Conservation (phyloP, 2,797 vertebrate genomes). For the Neosilurus mollespiculum region DNA sequence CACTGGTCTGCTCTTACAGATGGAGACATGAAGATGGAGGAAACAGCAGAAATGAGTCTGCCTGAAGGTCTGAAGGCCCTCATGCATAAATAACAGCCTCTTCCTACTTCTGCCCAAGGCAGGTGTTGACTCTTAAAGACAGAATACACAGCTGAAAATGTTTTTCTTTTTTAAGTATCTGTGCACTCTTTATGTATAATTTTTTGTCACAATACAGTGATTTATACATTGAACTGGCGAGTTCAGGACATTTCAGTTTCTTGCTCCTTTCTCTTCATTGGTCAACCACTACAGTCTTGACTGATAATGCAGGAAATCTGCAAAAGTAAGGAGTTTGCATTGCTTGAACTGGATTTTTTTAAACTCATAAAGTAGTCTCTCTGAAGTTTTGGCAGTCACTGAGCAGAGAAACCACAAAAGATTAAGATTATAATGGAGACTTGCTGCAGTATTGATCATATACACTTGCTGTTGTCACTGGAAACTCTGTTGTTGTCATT, state of each 20-base stretch:
- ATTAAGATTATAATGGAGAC: constrained; percentile 21
- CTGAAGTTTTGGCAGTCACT: constrained; percentile 17
- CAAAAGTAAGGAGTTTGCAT: constrained; percentile 10
- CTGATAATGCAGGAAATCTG: constrained; percentile 2
- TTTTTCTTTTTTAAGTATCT: neutral
- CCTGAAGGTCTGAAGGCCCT: constrained; percentile 48
- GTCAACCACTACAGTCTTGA: neutral
- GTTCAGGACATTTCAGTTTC: neutral
- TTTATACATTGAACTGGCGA: constrained; percentile 9
- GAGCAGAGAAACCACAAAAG: neutral
- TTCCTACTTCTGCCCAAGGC: constrained; percentile 28
- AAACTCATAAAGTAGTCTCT: constrained; percentile 6
- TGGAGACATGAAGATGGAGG: constrained; percentile 23
- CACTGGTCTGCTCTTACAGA: constrained; percentile 1
- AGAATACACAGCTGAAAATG: constrained; percentile 27
- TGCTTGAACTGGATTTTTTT: neutral
- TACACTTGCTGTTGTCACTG: constrained; percentile 31
- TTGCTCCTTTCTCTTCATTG: neutral
- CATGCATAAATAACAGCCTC: constrained; percentile 35
- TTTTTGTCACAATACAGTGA: neutral
- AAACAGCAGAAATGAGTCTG: constrained; percentile 16
- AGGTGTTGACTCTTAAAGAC: constrained; percentile 33
- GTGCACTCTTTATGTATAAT: neutral
- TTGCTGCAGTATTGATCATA: constrained; percentile 25
- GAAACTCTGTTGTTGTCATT: constrained; percentile 36